phyloP scores from a whole-genome alignment of 2,888 invertebrate species.

The Pristionchus maxplancki region DNA sequence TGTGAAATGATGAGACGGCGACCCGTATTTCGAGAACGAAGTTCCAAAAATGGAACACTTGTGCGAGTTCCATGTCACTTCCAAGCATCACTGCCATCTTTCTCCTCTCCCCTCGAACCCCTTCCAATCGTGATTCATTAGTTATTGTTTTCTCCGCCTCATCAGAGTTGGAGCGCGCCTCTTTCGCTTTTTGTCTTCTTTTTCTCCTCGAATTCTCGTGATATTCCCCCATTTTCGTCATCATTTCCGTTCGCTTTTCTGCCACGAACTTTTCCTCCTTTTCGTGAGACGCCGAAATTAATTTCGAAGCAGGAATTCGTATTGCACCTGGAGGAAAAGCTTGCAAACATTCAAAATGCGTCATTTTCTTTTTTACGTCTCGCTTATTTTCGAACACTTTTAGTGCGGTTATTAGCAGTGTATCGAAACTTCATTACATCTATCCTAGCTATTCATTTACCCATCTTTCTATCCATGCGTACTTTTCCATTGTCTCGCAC shows the following conservation, averaged over 20 bases:
- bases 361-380: background rate
- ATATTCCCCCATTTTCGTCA: conserved; percentile 1
- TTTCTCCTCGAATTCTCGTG: background rate
- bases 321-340: background rate
- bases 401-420: no score
- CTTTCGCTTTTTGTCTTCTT: conserved; percentile 20
- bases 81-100: background rate
- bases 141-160: conserved; percentile 32
- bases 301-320: background rate
- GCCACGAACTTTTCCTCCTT: background rate
- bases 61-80: background rate
- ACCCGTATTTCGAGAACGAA: no score
- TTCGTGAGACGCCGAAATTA: background rate
- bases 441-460: no score
- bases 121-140: conserved; percentile 33
- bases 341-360: no score
- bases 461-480: no score
- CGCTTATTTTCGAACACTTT: background rate
- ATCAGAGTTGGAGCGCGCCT: background rate
- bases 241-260: background rate
- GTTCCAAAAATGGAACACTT: background rate
- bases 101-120: background rate
- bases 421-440: no score
- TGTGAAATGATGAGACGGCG: no score
- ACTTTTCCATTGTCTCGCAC: no score